Evolutionary conservation across 1,140 invertebrate species (phyloP), one percentile per base, ranked within the genome.

Genomic region (Sitodiplosis mosellana): DNA sequence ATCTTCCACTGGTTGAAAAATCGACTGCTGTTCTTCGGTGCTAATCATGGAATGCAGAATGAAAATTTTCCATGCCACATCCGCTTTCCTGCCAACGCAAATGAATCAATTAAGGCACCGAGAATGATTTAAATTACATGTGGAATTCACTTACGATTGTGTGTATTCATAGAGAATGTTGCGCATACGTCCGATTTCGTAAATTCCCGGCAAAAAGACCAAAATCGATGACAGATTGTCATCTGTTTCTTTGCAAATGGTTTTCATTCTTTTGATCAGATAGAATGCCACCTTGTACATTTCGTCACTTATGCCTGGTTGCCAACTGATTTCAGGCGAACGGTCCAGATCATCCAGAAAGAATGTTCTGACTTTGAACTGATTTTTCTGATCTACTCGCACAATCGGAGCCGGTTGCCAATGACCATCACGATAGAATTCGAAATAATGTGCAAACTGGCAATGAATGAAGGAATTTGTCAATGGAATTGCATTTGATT

Each of bases 141-240:
- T 27, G 4, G 10, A 27, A 5, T 27, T 5, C 4, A 10, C 27
- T 27, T 27, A 27, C 27, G 27, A 5, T n/a, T 38, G 3, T 12
- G 36, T 5, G 5, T 3, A 38, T 17, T 38, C 12, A 5, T 3
- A 3, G 12, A 38, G 36, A n/a, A n/a, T 3, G 5, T 38, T 38
- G 12, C 15, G 15, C 41, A 43, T 43, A 4, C 6, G 17, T 12
- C 86, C 80, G 49, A 91, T 91, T 69, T 91, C 87, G 56, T 72
- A 62, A 38, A 87, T 76, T 49, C 90, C 90, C 19, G 90, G 90
- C 44, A 95, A 59, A 65, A 94, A 95, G 51, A 93, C 73, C 0
- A 95, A 67, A 19, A 92, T 82, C 18, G 81, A 77, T 4, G 81
- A 27, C 27, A 27, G 27, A 5, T 27, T 27, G 27, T 50, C 2